These are phyloP conservation scores for Solea senegalensis DNA, from an alignment of 2,113 vertebrate genomes.

Conservation along the genomic window DNA sequence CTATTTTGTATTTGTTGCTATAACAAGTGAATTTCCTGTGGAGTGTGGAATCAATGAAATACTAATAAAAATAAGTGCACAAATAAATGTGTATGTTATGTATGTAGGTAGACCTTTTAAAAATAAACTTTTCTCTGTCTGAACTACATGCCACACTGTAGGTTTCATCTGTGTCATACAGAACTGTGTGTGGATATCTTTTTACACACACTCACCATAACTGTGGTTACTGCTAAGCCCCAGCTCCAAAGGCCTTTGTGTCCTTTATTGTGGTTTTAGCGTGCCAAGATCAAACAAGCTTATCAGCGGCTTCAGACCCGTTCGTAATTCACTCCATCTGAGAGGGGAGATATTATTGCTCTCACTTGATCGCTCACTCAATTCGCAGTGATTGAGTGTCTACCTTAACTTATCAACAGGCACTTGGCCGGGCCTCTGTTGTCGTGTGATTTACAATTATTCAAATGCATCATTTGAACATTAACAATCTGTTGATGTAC, in stretches of 20 bases:
- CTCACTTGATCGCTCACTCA: conserved; percentile 35
- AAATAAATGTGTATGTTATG: no score
- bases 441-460: conserved; percentile 46
- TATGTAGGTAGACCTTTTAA: no score
- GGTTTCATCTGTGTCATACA: no score
- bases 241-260: conserved; percentile 49
- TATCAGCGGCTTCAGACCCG: conserved; percentile 55
- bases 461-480: conserved; percentile 21
- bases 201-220: conserved; percentile 36
- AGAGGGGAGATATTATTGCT: conserved; percentile 23
- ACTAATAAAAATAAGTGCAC: no score
- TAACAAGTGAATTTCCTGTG: no score
- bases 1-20: no score
- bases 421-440: conserved; percentile 30
- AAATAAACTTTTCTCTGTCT: not conserved
- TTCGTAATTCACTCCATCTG: conserved; percentile 55
- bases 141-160: not conserved
- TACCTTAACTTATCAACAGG: conserved; percentile 21
- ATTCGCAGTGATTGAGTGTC: conserved; percentile 16
- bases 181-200: not conserved
- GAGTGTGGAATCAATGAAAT: no score
- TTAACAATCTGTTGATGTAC: not conserved
- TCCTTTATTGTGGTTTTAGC: conserved; percentile 66
- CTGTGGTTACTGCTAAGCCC: conserved; percentile 40
- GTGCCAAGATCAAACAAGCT: conserved; percentile 60